These are phyloP conservation scores for Ancistrus triradiatus DNA, from an alignment of 2,113 vertebrate species.

Conservation along the genomic window DNA sequence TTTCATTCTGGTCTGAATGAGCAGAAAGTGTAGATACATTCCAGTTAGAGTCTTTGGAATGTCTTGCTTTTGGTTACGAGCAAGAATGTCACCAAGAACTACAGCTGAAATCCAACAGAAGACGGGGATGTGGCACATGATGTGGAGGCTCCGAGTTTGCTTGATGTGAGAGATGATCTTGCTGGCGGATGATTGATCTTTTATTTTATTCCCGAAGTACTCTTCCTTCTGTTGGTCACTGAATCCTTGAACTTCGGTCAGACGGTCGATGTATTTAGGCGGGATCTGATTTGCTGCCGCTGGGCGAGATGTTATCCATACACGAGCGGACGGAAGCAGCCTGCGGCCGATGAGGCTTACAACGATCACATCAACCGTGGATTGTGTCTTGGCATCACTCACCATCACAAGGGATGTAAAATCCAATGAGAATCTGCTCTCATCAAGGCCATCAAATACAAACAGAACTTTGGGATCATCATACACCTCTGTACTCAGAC, in stretches of 20 bases:
- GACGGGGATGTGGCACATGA: conserved; percentile 36
- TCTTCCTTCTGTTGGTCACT: conserved; percentile 22
- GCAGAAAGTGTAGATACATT: conserved; percentile 25
- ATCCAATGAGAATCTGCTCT: background rate
- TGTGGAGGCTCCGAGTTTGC: conserved; percentile 19
- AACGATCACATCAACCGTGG: conserved; percentile 5
- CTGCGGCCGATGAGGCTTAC: background rate
- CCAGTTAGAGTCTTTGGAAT: conserved; percentile 5
- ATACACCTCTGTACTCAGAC: background rate
- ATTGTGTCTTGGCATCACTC: background rate
- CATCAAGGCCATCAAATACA: background rate
- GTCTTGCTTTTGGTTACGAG: background rate
- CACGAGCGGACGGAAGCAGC: background rate
- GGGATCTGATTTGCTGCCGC: conserved; percentile 7
- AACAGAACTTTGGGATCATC: background rate
- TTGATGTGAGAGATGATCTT: conserved; percentile 20
- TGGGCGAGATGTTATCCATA: conserved; percentile 16
- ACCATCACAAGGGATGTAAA: background rate
- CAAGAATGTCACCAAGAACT: too few relatives aligned
- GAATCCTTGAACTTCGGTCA: conserved; percentile 26
- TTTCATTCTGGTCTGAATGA: background rate
- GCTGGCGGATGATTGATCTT: background rate
- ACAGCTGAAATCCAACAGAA: too few relatives aligned
- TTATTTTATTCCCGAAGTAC: conserved; percentile 32
- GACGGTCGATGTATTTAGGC: background rate